Percentiles rank a stretch among this genome's conserved stretches.
phyloP scores from a whole-genome alignment of 2,797 vertebrate genomes.

The Anisognathus igniventris region DNA sequence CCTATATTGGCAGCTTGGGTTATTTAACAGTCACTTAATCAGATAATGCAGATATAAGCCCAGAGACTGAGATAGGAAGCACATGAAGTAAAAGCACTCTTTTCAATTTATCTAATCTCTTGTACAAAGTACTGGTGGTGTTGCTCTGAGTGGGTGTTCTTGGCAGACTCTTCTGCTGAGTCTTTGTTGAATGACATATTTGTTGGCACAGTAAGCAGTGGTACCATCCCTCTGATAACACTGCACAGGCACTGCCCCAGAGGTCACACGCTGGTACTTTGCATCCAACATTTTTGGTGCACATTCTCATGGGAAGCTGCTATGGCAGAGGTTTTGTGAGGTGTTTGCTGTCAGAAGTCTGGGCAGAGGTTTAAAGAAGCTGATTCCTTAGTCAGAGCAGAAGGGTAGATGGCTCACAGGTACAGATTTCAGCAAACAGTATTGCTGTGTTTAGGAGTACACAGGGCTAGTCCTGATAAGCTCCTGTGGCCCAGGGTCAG shows the following conservation, averaged over 20 bases:
- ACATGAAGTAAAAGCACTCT: background rate
- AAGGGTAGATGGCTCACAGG: background rate
- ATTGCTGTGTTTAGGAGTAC: background rate
- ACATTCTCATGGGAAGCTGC: background rate
- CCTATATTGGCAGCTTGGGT: background rate
- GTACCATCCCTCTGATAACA: background rate
- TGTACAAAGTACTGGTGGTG: background rate
- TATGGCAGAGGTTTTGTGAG: background rate
- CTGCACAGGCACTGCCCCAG: background rate
- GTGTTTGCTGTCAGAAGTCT: background rate
- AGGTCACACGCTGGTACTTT: background rate
- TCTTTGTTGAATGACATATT: background rate
- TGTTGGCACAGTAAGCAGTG: background rate
- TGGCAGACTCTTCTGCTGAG: background rate
- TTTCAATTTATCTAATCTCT: background rate
- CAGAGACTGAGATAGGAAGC: background rate
- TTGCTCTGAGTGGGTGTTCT: background rate
- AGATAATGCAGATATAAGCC: background rate
- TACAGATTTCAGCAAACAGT: background rate
- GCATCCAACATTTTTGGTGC: background rate
- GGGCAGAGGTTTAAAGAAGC: background rate
- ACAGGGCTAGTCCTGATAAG: background rate
- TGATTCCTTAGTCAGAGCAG: background rate
- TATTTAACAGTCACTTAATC: slow-evolving; percentile 41
- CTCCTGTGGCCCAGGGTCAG: background rate